phyloP scores from a whole-genome alignment of 2,113 vertebrate species.

The Dryoscopus gambensis region DNA sequence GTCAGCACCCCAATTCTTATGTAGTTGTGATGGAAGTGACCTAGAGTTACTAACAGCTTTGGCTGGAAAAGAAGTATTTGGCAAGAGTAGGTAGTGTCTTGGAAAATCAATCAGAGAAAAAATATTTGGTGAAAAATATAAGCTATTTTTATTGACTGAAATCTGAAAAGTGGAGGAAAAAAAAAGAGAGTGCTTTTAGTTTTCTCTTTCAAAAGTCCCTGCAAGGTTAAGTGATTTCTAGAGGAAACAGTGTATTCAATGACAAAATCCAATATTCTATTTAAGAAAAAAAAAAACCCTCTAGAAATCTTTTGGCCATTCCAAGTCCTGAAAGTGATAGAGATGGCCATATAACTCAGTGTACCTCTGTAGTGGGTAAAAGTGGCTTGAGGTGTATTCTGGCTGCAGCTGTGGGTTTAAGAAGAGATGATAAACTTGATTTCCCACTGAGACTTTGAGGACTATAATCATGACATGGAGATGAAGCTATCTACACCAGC shows the following conservation, averaged over 20 bases:
- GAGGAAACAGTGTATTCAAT: not conserved
- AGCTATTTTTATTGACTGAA: not conserved
- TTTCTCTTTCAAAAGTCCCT: not conserved
- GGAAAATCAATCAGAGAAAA: not conserved
- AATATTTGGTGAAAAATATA: not conserved
- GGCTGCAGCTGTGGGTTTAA: not conserved
- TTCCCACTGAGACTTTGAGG: not conserved
- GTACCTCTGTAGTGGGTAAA: not conserved
- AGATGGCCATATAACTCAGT: not conserved
- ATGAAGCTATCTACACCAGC: not conserved
- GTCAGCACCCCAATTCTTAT: conserved; percentile 3
- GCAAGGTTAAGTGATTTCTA: not conserved
- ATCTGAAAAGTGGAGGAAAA: fast-evolving
- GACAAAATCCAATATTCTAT: not conserved
- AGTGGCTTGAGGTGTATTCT: not conserved
- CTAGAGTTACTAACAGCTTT: not conserved
- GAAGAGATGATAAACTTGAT: not conserved
- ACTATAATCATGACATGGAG: not conserved
- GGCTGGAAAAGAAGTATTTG: not conserved
- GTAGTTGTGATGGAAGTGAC: conserved; percentile 4
- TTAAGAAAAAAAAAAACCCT: not conserved
- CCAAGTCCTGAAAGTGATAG: not conserved
- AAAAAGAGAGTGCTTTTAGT: not conserved
- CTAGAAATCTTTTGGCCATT: not conserved
- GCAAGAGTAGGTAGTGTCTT: not conserved